Base-by-base conservation (phyloP, 1,140 invertebrate species). In the Musca domestica region DNA sequence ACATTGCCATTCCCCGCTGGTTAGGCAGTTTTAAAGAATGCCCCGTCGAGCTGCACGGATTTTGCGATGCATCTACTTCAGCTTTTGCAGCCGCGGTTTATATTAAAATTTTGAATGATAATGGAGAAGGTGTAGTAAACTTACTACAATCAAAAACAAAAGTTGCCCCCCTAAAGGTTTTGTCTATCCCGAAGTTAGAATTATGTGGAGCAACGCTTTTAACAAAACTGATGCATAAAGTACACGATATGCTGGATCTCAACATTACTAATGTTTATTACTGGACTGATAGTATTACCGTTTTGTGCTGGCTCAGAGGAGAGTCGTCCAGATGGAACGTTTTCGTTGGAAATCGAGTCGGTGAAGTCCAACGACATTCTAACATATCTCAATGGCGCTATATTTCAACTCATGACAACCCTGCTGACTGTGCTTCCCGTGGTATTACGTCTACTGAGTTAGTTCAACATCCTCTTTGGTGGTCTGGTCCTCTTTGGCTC, bases 321-420 rank as follows among this genome's bases (percentile, higher is more conserved):
- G 27, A 25, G 15, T 54, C 54, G 23, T 46, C 51, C 23, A 52
- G 22, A 4, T 48, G 46, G 54, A 27, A 34, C 23, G 54, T 61
- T 23, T 67, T 47, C 17, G 54, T 61, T 27, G 66, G 25, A 17
- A 63, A 58, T 41, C 3, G 66, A 15, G 66, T 67, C 1, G 27
- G 34, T 1, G 66, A 49, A 46, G 25, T 67, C 17, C 41, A 67
- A 67, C 14, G 46, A 3, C 10, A 23, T 14, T 54, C 25, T 2
- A 34, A 25, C 14, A 25, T 22, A 46, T 15, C 25, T n/a, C 17
- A 61, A n/a, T 81, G 80, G 77, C 22, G 68, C 14, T 71, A 83
- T 20, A 71, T 81, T n/a, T 41, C 66, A 2, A 71, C 75, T 10
- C 49, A 61, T 58, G 67, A 76, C 54, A 82, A 82, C 25, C 76